Evolutionary conservation across 2,797 vertebrate genomes (phyloP).

Genomic region (Hoplostethus mediterraneus): DNA sequence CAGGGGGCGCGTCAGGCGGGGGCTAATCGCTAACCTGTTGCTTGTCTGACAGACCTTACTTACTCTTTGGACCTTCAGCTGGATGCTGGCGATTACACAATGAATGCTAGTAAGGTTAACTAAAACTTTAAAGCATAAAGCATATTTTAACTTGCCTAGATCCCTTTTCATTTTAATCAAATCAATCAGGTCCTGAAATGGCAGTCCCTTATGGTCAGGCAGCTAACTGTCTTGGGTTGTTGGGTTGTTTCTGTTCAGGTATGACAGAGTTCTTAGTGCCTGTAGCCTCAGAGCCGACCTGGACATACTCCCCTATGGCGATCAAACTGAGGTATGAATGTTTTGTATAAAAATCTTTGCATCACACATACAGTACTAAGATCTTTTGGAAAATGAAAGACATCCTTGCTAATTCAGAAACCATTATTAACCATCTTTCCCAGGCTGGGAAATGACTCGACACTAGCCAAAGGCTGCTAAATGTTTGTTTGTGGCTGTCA

Average conservation of each 20-base stretch:
- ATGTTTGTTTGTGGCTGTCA: neutral
- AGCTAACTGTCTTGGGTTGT: neutral
- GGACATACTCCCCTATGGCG: constrained; percentile 83
- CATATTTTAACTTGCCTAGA: too few relatives aligned
- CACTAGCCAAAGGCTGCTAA: neutral
- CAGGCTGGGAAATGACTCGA: neutral
- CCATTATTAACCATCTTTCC: neutral
- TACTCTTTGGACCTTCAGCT: too few relatives aligned
- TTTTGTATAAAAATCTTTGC: too few relatives aligned
- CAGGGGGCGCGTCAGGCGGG: too few relatives aligned
- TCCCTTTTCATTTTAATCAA: too few relatives aligned
- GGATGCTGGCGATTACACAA: too few relatives aligned
- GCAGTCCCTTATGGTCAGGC: neutral
- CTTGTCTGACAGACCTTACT: too few relatives aligned
- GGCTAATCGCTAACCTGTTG: too few relatives aligned
- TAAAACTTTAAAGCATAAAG: too few relatives aligned
- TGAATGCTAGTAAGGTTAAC: too few relatives aligned
- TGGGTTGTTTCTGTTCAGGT: constrained; percentile 68
- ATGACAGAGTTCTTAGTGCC: constrained; percentile 76
- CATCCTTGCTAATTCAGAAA: neutral
- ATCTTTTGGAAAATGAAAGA: neutral
- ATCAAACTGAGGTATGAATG: constrained; percentile 85
- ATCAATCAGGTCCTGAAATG: too few relatives aligned
- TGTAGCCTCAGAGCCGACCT: constrained; percentile 83
- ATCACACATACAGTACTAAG: neutral